These are phyloP conservation scores for Meandrusa payeni DNA, from an alignment of 2,888 invertebrate genomes.

Conservation along the genomic window DNA sequence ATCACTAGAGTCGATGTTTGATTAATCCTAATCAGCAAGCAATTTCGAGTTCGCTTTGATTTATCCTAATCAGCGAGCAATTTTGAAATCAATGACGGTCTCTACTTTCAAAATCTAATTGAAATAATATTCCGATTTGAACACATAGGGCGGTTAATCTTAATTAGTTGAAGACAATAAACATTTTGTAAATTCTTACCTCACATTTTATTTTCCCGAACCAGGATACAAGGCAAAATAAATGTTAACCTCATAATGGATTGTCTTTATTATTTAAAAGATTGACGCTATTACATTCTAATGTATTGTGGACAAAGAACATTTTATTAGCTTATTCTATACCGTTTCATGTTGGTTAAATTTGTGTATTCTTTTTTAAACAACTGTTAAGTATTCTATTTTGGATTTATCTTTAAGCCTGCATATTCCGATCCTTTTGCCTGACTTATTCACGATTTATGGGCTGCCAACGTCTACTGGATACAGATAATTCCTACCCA, in stretches of 20 bases:
- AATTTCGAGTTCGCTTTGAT: no score
- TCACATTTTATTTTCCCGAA: conserved; percentile 19
- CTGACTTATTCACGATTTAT: conserved; percentile 17
- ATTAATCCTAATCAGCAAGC: no score
- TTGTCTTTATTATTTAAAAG: conserved; percentile 22
- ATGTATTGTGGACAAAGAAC: conserved; percentile 3
- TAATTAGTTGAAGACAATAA: not conserved
- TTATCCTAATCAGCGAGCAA: no score
- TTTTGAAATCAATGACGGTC: no score
- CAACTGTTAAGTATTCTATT: not conserved
- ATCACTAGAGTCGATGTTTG: no score
- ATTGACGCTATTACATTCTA: conserved; percentile 16
- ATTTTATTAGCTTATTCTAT: conserved; percentile 8
- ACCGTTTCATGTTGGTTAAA: not conserved
- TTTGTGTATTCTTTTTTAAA: conserved; percentile 1
- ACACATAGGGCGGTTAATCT: conserved; percentile 3
- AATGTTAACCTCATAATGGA: conserved; percentile 22
- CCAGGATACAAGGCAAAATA: conserved; percentile 26
- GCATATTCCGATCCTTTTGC: conserved; percentile 19
- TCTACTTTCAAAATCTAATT: no score
- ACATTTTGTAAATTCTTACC: conserved; percentile 18
- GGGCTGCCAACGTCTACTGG: conserved; percentile 22
- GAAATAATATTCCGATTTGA: no score
- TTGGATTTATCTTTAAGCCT: conserved; percentile 8
- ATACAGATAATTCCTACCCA: conserved; percentile 23